Evolutionary conservation across 1,140 invertebrate genomes (phyloP).

Genomic region (Coptotermes formosanus): DNA sequence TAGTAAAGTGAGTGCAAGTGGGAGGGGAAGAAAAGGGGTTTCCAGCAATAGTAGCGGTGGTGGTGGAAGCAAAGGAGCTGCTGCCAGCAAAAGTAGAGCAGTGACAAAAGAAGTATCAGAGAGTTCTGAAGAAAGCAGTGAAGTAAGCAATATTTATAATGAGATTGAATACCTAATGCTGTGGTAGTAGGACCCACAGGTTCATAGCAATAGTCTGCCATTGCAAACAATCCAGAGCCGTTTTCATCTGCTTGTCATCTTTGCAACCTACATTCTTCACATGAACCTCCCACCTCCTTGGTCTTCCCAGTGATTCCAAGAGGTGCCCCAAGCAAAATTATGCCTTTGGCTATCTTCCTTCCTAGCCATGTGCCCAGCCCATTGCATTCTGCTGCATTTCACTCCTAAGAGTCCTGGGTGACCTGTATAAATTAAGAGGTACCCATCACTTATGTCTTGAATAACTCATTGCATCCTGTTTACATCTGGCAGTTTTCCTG

Average conservation of each 20-base stretch:
- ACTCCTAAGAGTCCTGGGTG: not conserved
- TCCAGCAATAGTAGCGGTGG: slow-evolving; percentile 44
- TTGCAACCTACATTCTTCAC: too few species aligned
- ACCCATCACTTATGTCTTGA: not conserved
- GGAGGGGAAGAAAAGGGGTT: slow-evolving; percentile 48
- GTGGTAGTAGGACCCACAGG: too few species aligned
- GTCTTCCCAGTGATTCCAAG: too few species aligned
- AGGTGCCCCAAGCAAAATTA: too few species aligned
- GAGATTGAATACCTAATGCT: not conserved
- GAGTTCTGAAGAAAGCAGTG: slow-evolving; percentile 76
- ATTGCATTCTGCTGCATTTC: not conserved
- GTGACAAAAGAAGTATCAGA: slow-evolving; percentile 57
- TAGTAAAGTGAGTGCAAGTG: slow-evolving; percentile 44
- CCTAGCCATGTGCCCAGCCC: too few species aligned
- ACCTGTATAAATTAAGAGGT: not conserved
- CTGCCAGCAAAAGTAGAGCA: slow-evolving; percentile 53
- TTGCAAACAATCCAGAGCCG: too few species aligned
- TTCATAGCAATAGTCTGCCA: too few species aligned
- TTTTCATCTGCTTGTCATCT: too few species aligned
- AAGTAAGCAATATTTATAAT: slow-evolving; percentile 51
- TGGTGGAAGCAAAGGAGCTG: slow-evolving; percentile 49
- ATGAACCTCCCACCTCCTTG: too few species aligned
- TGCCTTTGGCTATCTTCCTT: too few species aligned
- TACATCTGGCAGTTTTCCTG: too few species aligned
- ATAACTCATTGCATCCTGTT: too few species aligned